Base-by-base conservation (phyloP, 2,888 invertebrate genomes). In the Drosophila stalkeri region DNA sequence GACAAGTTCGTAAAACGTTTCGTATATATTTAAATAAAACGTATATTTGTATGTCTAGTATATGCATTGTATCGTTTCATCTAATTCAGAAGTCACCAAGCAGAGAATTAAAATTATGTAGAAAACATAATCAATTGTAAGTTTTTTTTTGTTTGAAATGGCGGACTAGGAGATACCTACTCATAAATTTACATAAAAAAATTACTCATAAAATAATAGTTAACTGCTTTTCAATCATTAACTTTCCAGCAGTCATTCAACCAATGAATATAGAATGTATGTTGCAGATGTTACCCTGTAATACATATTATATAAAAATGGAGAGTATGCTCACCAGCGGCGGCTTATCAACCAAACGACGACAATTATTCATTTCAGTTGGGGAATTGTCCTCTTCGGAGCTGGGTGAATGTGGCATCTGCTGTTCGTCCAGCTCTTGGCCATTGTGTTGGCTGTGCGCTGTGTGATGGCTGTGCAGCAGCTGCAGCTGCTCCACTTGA, bases 351-450 rank as follows among this genome's bases (percentile, higher is more conserved):
- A 95, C 94, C 91, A 97, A 95, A 89, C 97, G 94, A 92, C 97
- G 96, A 93, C 97, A 97, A 91, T 97, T 96, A 94, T 96, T 97
- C 93, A 97, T 94, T 94, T 97, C 97, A 59, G 97, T 97, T 54
- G 97, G 97, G 12, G 97, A 97, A 93, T 96, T 96, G 91, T 97
- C 97, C 94, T 97, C 97, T 92, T 97, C 97, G 82, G 97, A 97
- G 92, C 96, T 96, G 93, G 93, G 93, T 23, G 93, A 92, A 54
- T 90, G 86, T 69, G 89, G 91, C 81, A 90, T 80, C 65, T 84
- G 83, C 33, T 74, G 75, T 23, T 54, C 52, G 33, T 23, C 52
- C 52, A 37, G 52, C 52, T 81, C 78, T 27, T 74, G 70, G 59
- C 43, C 77, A 77, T 68, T 55, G 55, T 76, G 44, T 44, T 67